phyloP scores from a whole-genome alignment of 2,113 vertebrate species.

The Xenopus borealis region DNA sequence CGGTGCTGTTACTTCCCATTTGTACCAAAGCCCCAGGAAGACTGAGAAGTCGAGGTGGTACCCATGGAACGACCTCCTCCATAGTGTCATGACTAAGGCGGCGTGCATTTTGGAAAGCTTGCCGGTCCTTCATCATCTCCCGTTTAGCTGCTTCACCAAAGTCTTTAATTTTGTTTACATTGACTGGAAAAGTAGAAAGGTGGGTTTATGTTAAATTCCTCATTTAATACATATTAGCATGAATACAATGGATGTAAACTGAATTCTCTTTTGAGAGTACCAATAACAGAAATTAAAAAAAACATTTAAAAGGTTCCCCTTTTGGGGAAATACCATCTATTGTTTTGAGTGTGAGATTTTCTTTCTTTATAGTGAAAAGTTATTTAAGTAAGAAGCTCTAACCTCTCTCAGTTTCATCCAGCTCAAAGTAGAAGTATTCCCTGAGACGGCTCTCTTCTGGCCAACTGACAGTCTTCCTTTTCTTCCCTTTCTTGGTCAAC shows the following conservation, averaged over 20 bases:
- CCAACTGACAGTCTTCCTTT: conserved; percentile 91
- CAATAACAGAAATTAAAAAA: too few relatives aligned
- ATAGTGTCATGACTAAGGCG: conserved; percentile 87
- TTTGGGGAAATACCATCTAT: too few relatives aligned
- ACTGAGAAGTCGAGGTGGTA: conserved; percentile 70
- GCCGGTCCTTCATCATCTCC: conserved; percentile 88
- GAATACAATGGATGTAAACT: too few relatives aligned
- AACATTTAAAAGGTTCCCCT: too few relatives aligned
- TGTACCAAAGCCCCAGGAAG: conserved; percentile 71
- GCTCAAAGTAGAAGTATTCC: conserved; percentile 90
- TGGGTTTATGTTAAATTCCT: neutral
- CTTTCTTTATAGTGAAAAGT: too few relatives aligned
- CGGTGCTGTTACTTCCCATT: conserved; percentile 79
- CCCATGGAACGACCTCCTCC: conserved; percentile 90
- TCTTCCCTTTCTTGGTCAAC: conserved; percentile 83
- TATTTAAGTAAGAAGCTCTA: neutral
- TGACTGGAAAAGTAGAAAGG: conserved; percentile 65
- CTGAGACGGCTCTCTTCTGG: conserved; percentile 85
- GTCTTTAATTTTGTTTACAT: conserved; percentile 96
- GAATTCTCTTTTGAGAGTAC: too few relatives aligned
- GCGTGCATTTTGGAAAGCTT: conserved; percentile 88
- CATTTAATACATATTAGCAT: neutral
- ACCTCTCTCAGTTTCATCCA: conserved; percentile 94
- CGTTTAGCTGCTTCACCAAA: conserved; percentile 91
- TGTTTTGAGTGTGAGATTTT: too few relatives aligned